phyloP scores from a whole-genome alignment of 2,113 vertebrate species.

The Nibea coibor region DNA sequence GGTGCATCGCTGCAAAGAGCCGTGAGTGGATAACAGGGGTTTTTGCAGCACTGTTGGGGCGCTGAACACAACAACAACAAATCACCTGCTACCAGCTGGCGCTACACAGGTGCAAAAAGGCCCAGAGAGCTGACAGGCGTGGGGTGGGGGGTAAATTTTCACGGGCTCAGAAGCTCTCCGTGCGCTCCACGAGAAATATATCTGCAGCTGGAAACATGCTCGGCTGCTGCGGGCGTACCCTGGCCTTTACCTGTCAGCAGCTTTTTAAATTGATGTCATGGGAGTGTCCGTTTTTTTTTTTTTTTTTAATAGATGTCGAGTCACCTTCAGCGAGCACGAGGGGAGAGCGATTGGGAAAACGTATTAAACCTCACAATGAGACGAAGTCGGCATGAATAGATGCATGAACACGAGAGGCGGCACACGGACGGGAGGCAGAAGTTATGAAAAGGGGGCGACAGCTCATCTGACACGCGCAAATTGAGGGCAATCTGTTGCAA shows the following conservation, averaged over 20 bases:
- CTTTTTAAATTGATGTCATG: constrained; percentile 58
- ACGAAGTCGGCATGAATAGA: constrained; percentile 43
- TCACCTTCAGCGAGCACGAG: constrained; percentile 22
- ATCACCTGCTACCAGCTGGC: constrained; percentile 30
- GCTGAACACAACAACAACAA: constrained; percentile 55
- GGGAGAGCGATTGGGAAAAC: not conserved
- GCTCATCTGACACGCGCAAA: constrained; percentile 56
- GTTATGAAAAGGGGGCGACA: constrained; percentile 34
- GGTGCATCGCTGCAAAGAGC: constrained; percentile 52
- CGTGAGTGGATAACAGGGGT: constrained; percentile 44
- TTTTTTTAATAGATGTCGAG: constrained; percentile 27
- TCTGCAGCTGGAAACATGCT: constrained; percentile 32
- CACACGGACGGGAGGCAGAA: not conserved
- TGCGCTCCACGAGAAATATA: constrained; percentile 9
- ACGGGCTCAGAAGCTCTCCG: constrained; percentile 36
- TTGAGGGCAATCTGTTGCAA: constrained; percentile 62
- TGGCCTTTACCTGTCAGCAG: constrained; percentile 17
- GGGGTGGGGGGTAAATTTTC: not conserved
- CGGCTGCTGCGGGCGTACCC: not conserved
- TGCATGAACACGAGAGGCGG: constrained; percentile 10
- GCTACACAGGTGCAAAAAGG: constrained; percentile 73
- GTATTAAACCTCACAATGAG: constrained; percentile 35
- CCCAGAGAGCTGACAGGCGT: constrained; percentile 27
- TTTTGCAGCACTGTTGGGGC: constrained; percentile 2
- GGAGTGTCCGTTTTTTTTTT: constrained; percentile 16